Evolutionary conservation across 2,113 vertebrate genomes (phyloP), one percentile per base, ranked within the genome.

Genomic region (Nansenia antarctica): DNA sequence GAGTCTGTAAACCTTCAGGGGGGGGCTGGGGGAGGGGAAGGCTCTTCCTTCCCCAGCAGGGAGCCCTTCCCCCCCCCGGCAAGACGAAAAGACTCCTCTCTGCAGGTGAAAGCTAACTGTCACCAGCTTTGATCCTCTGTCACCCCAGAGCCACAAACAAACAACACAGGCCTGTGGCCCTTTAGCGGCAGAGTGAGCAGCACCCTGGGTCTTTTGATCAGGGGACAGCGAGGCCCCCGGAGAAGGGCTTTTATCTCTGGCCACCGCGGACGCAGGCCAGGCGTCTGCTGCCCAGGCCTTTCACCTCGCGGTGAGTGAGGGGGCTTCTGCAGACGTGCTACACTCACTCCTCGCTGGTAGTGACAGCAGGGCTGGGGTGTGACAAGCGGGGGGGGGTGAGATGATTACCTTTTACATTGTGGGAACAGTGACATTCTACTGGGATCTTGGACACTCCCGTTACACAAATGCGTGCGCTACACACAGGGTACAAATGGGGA

Each of bases 51-150:
- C 67, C 88, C 73, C 90, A 89, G 89, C 87, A 87, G 91, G 89
- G 80, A 86, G 54, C 65, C 85, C 78, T 58, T 57, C 78, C 89
- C 85, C 86, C 78, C 79, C 78, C 78, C 79, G 79, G 79, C 83
- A 78, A 90, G 86, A 90, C 83, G 79, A 84, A 88, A 87, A 88
- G 89, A 72, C 80, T 87, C 26, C 9, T 65, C 90, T 90, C 90
- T 69, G 69, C 90, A 92, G 92, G 91, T 72, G 77, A 93, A 93
- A 91, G 89, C 92, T 91, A 92, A 93, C 92, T 89, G 87, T 88
- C 83, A 89, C 79, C 82, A 77, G 86, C 92, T 93, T 93, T 93
- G 92, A 93, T 93, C 92, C 90, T 88, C 81, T 63, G 76, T 73
- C 86, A 77, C 72, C 76, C n/a, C 81, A 74, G 79, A 88, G 87